Percentiles rank a stretch among this genome's conserved stretches.
Conservation (phyloP, 1,140 invertebrate species). For the Heliothis subflexa region DNA sequence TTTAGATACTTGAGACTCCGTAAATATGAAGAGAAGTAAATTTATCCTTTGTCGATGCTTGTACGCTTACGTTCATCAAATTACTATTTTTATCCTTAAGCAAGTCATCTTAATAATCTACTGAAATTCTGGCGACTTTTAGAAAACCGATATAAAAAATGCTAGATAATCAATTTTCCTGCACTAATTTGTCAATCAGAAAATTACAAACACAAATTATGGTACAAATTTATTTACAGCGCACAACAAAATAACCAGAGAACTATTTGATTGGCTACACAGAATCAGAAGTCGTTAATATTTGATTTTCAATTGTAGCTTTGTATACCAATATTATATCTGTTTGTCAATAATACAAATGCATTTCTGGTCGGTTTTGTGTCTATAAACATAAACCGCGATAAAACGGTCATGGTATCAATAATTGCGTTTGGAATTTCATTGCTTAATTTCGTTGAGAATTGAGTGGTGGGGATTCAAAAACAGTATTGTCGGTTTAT, state of each 20-base stretch:
- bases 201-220: neutral
- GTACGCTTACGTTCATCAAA: too few relatives aligned
- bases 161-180: neutral
- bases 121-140: too few relatives aligned
- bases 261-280: neutral
- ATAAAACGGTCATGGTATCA: slow-evolving; percentile 15
- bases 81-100: too few relatives aligned
- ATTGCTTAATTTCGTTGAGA: slow-evolving; percentile 29
- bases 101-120: too few relatives aligned
- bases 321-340: neutral
- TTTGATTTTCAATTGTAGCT: slow-evolving; percentile 32
- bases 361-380: neutral
- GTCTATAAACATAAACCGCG: neutral
- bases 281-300: slow-evolving; percentile 7
- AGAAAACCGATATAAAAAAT: too few relatives aligned
- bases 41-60: too few relatives aligned
- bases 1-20: too few relatives aligned
- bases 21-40: too few relatives aligned
- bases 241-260: neutral
- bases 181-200: neutral
- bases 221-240: slow-evolving; percentile 9
- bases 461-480: slow-evolving; percentile 5
- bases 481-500: slow-evolving; percentile 30
- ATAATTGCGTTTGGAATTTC: slow-evolving; percentile 21
- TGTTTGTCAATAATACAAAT: slow-evolving; percentile 9